phyloP scores from a whole-genome alignment of 2,113 vertebrate species.

The Lycocorax pyrrhopterus region DNA sequence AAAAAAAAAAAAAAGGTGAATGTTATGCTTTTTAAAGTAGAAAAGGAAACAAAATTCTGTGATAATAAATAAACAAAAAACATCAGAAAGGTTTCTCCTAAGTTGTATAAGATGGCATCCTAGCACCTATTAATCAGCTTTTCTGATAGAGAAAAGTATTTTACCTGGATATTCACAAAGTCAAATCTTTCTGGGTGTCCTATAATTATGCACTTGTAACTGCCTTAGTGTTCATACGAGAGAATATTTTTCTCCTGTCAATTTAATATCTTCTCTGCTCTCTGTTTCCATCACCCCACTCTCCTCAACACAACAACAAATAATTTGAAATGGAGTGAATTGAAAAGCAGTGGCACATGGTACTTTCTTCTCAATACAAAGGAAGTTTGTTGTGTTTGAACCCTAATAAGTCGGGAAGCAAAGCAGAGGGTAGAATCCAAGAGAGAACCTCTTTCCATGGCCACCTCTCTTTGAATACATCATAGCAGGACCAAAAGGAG shows the following conservation, averaged over 20 bases:
- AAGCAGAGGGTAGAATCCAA: not conserved
- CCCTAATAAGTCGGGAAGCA: not conserved
- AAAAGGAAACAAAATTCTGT: not conserved
- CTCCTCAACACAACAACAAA: not conserved
- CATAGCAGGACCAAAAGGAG: not conserved
- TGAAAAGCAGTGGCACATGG: not conserved
- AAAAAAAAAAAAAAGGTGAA: not conserved
- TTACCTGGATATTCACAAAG: not conserved
- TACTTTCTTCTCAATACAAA: not conserved
- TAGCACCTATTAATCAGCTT: not conserved
- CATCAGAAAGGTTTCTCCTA: not conserved
- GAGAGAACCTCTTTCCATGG: not conserved
- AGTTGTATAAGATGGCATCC: not conserved
- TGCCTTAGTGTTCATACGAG: not conserved
- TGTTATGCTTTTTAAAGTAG: not conserved
- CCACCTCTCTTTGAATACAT: not conserved
- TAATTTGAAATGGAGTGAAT: not conserved
- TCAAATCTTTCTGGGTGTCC: not conserved
- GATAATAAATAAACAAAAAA: not conserved
- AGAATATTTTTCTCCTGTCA: not conserved
- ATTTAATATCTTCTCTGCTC: not conserved
- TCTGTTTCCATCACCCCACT: not conserved
- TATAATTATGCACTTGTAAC: not conserved
- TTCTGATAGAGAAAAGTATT: not conserved
- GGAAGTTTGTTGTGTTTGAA: not conserved